Evolutionary conservation across 2,888 invertebrate species (phyloP).

Genomic region (Chloroclysta siterata): DNA sequence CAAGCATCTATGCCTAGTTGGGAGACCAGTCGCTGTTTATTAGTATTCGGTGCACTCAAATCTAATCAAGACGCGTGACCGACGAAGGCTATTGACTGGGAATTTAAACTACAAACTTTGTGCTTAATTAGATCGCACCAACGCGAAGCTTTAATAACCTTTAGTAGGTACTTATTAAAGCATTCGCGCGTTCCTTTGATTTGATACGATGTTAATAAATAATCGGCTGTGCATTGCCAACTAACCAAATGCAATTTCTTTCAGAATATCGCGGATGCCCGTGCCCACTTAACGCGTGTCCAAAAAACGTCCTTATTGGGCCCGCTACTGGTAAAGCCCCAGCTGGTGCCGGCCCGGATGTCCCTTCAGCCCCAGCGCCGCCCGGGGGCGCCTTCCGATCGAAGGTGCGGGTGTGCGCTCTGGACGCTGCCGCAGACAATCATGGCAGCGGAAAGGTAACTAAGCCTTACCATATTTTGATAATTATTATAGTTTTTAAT

Average conservation of each 20-base stretch:
- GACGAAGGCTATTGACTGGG: too few species aligned
- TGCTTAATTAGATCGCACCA: too few species aligned
- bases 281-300: conserved; percentile 97
- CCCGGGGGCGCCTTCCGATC: conserved; percentile 82
- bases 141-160: too few species aligned
- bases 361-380: conserved; percentile 70
- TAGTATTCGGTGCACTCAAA: too few species aligned
- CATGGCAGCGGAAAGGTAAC: conserved; percentile 80
- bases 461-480: not conserved
- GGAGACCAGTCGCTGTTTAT: too few species aligned
- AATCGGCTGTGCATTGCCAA: not conserved
- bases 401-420: conserved; percentile 80
- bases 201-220: not conserved
- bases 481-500: too few species aligned
- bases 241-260: conserved; percentile 39
- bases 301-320: conserved; percentile 99
- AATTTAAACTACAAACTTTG: too few species aligned
- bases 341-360: conserved; percentile 86
- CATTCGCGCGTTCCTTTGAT: too few species aligned
- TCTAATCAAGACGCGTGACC: too few species aligned
- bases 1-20: too few species aligned
- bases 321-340: conserved; percentile 98
- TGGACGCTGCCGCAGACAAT: conserved; percentile 70
- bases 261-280: conserved; percentile 88
- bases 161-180: too few species aligned